Conservation (phyloP, 2,797 vertebrate species). For the Agapornis canus region DNA sequence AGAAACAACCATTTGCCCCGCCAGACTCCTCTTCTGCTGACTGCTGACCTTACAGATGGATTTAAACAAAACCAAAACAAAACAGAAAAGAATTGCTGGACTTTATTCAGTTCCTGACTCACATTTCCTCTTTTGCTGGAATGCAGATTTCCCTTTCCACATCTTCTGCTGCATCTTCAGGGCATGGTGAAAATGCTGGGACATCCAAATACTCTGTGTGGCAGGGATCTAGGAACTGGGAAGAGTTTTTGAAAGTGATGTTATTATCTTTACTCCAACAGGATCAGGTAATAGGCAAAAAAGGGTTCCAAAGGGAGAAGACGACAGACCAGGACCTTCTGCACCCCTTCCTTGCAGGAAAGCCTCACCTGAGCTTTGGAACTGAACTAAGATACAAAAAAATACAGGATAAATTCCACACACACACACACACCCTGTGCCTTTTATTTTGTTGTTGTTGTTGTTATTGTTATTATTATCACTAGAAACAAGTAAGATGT, state of each 20-base stretch:
- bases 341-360: background rate
- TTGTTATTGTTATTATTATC: background rate
- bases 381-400: background rate
- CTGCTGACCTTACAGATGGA: background rate
- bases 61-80: background rate
- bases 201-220: background rate
- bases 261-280: background rate
- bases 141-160: background rate
- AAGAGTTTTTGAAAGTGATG: background rate
- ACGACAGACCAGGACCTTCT: background rate
- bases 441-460: background rate
- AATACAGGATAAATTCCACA: background rate
- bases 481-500: background rate
- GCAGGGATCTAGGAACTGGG: background rate
- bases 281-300: background rate
- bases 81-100: background rate
- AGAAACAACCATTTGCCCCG: background rate
- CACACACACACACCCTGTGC: accelerated
- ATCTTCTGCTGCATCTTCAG: background rate
- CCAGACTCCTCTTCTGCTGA: background rate
- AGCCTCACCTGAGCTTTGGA: background rate
- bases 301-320: background rate
- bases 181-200: background rate
- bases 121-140: background rate
- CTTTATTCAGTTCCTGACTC: background rate